Conservation (phyloP, 2,888 invertebrate genomes). For the Laspeyria flexula region DNA sequence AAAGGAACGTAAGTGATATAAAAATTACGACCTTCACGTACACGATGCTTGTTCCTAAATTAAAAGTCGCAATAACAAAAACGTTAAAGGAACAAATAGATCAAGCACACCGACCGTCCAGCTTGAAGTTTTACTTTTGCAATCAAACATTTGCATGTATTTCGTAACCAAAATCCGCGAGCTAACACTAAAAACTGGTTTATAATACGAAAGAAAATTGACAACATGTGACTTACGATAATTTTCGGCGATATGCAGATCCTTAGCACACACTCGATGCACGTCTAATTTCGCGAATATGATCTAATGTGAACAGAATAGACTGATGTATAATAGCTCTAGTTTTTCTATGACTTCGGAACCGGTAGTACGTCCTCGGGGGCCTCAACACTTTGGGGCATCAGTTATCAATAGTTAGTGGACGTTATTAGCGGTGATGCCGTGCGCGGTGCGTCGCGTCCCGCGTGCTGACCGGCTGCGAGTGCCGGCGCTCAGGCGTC, state of each 20-base stretch:
- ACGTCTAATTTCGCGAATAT: constrained; percentile 51
- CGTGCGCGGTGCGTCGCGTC: constrained; percentile 67
- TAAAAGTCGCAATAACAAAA: constrained; percentile 58
- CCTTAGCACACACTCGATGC: constrained; percentile 64
- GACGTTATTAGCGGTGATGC: constrained; percentile 43
- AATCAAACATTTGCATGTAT: constrained; percentile 56
- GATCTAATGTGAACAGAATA: constrained; percentile 46
- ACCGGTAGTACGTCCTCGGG: constrained; percentile 47
- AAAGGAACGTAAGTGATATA: constrained; percentile 78
- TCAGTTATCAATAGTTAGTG: constrained; percentile 60
- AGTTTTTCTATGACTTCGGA: constrained; percentile 48
- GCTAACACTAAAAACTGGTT: constrained; percentile 49
- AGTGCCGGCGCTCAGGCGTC: constrained; percentile 78
- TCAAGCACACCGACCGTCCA: constrained; percentile 32
- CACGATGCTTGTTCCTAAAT: constrained; percentile 52
- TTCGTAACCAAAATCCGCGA: constrained; percentile 47
- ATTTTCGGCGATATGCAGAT: constrained; percentile 57
- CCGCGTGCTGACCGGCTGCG: constrained; percentile 76
- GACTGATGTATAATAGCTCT: constrained; percentile 43
- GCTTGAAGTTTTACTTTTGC: constrained; percentile 38
- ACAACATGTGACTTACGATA: constrained; percentile 68
- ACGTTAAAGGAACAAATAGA: constrained; percentile 41
- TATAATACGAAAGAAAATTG: constrained; percentile 43
- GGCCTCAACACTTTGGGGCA: constrained; percentile 55
- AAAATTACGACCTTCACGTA: constrained; percentile 74